Conservation (phyloP, 2,888 invertebrate genomes). For the Mystacides longicornis region DNA sequence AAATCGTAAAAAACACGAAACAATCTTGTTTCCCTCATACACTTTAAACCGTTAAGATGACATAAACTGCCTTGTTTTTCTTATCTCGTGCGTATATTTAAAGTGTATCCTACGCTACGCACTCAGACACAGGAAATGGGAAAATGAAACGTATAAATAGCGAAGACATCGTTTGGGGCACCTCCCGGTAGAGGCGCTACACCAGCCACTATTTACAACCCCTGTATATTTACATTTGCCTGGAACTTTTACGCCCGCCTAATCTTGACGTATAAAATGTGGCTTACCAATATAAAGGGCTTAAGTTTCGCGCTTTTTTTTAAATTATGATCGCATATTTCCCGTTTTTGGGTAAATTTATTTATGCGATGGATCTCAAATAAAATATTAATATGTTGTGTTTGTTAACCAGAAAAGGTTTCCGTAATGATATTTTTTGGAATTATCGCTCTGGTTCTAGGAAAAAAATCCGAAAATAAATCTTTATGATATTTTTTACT, state of each 20-base stretch:
- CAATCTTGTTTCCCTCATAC: background rate
- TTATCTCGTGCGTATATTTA: background rate
- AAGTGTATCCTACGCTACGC: background rate
- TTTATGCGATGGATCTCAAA: background rate
- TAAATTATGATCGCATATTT: background rate
- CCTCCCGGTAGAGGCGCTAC: background rate
- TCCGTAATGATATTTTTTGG: too few species aligned
- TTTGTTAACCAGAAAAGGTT: too few species aligned
- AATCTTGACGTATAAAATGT: constrained; percentile 1
- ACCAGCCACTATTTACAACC: background rate
- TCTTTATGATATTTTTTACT: too few species aligned
- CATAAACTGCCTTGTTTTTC: constrained; percentile 1
- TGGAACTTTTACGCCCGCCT: background rate
- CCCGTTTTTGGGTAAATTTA: background rate
- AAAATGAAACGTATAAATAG: constrained; percentile 1
- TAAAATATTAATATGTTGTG: too few species aligned
- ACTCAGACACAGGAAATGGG: background rate
- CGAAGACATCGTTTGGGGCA: background rate
- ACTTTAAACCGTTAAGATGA: background rate
- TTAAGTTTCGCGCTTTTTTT: background rate
- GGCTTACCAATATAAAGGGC: background rate
- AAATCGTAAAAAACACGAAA: background rate
- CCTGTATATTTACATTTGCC: constrained; percentile 2
- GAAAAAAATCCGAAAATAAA: too few species aligned
- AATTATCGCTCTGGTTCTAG: too few species aligned